Evolutionary conservation across 1,140 invertebrate species (phyloP).

Genomic region (Hestina assimilis): DNA sequence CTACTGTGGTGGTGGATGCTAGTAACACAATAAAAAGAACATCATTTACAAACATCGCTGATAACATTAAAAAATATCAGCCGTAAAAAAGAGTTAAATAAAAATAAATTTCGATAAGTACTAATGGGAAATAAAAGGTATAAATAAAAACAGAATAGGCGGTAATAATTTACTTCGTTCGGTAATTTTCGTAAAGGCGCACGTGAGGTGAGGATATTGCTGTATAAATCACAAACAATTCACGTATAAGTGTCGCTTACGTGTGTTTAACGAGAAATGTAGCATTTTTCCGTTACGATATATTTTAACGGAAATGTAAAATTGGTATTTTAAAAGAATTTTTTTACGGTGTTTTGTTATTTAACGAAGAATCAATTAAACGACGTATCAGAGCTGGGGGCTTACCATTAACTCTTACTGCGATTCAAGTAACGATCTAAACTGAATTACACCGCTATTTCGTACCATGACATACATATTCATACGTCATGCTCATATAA

Average conservation of each 20-base stretch:
- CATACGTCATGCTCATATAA: no score
- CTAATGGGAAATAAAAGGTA: neutral
- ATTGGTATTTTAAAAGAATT: neutral
- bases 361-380: no score
- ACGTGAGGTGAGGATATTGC: conserved; percentile 25
- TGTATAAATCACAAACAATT: conserved; percentile 23
- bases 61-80: no score
- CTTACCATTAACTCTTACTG: no score
- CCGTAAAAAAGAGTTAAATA: no score
- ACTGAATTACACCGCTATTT: no score
- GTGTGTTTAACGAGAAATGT: neutral
- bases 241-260: conserved; percentile 12
- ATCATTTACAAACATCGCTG: no score
- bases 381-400: no score
- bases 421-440: no score
- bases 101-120: neutral
- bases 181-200: conserved; percentile 2
- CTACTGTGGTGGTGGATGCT: no score
- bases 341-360: neutral
- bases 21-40: no score
- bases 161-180: conserved; percentile 24
- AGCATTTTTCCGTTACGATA: neutral
- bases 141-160: conserved; percentile 11
- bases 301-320: neutral
- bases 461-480: no score